phyloP scores from a whole-genome alignment of 1,140 invertebrate genomes.

The Anoplophora glabripennis region DNA sequence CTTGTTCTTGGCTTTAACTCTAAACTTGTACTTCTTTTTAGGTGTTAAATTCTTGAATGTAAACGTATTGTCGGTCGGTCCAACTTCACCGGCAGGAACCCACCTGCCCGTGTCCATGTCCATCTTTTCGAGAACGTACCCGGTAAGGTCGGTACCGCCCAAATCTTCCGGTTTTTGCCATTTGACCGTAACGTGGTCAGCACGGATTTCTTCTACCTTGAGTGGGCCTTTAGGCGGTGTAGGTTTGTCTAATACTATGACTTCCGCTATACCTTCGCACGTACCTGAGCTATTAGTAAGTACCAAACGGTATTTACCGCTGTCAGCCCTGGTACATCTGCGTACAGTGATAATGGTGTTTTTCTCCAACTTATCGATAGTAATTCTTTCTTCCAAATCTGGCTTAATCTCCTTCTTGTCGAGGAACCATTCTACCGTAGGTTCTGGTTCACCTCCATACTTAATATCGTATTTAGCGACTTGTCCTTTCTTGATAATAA shows the following conservation, averaged over 20 bases:
- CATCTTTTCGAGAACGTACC: conserved; percentile 97
- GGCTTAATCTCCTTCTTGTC: conserved; percentile 70
- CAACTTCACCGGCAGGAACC: conserved; percentile 87
- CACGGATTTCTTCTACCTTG: conserved; percentile 80
- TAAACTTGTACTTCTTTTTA: conserved; percentile 97
- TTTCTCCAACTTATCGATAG: conserved; percentile 84
- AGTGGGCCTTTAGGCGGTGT: conserved; percentile 81
- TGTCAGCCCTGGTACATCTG: conserved; percentile 80
- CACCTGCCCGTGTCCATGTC: conserved; percentile 88
- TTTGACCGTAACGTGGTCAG: conserved; percentile 88
- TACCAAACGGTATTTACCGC: conserved; percentile 84
- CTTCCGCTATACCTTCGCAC: conserved; percentile 79
- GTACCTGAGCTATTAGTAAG: conserved; percentile 82
- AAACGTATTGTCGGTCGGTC: conserved; percentile 77
- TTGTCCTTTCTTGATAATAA: conserved; percentile 92
- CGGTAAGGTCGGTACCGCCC: conserved; percentile 88
- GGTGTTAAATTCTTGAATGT: conserved; percentile 91
- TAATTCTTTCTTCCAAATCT: conserved; percentile 67
- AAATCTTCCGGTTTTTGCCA: conserved; percentile 95
- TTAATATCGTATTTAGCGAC: conserved; percentile 91
- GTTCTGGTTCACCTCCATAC: conserved; percentile 92
- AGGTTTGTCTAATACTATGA: conserved; percentile 90
- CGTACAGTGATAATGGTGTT: conserved; percentile 90
- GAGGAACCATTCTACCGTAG: conserved; percentile 79
- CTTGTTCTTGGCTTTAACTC: conserved; percentile 97